Evolutionary conservation across 2,797 vertebrate genomes (phyloP), one percentile per base, ranked within the genome.

Genomic region (Octomys mimax): DNA sequence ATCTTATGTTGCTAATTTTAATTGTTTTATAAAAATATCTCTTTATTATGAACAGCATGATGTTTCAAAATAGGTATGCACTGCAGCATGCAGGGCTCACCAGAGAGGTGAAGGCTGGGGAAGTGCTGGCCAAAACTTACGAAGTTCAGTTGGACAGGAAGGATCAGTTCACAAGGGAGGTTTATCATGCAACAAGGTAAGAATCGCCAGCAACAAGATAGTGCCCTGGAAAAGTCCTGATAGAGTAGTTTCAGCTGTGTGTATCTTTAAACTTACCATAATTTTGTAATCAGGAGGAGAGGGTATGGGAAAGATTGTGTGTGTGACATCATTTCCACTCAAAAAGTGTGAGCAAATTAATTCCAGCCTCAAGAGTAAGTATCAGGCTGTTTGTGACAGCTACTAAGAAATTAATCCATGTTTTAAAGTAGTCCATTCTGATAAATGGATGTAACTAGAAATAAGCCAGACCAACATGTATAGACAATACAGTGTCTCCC

Each of bases 261-360:
- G 71, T 95, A 93, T 87, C 86, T 96, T 95, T 24, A 36, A 92
- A 95, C 80, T 39, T 82, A 86, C 92, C 90, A 82, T 57, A 73
- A 75, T 88, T 94, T 75, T 75, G 80, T 88, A 68, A 81, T 95
- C 18, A 84, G 49, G 78, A 96, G 36, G n/a, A 85, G 70, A 93
- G 95, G 75, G 22, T 83, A 21, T 95, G 14, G 84, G 62, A 66
- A 79, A 8, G 33, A 57, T 52, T 70, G 68, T n/a, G 77, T 24
- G 10, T 82, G 85, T 87, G 71, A 91, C 77, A 6, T 95, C n/a
- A 93, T 61, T 84, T 96, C 83, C 93, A 80, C 21, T 42, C 52
- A 88, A 61, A 92, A 89, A 89, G 62, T 87, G 87, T 95, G 57
- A 24, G 18, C 90, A 42, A 92, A 88, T 92, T 97, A n/a, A 91